Evolutionary conservation across 2,113 vertebrate species (phyloP).

Genomic region (Columba janthina): DNA sequence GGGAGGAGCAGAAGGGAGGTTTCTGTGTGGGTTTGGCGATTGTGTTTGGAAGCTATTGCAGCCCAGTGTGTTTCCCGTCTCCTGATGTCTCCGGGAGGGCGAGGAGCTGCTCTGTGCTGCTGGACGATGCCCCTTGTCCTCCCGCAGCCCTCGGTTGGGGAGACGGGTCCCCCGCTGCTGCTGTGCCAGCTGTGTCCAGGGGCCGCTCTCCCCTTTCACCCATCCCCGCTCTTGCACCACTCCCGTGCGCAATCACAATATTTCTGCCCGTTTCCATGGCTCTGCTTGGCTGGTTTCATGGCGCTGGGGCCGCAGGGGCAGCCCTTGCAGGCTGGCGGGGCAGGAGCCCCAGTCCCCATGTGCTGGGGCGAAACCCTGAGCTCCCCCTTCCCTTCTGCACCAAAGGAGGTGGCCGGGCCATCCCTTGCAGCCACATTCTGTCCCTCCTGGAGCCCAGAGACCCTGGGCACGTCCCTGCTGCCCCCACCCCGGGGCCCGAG

Average conservation of each 20-base stretch:
- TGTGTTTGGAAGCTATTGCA: no score
- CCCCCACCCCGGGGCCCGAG: not conserved
- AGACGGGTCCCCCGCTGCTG: not conserved
- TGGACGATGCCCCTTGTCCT: not conserved
- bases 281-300: no score
- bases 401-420: not conserved
- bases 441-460: not conserved
- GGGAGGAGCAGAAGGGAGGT: not conserved
- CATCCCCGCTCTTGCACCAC: not conserved
- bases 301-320: accelerated
- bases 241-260: accelerated
- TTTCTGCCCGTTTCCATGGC: not conserved
- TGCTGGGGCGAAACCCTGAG: not conserved
- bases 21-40: accelerated
- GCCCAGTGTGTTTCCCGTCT: not conserved
- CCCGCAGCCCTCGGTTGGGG: not conserved
- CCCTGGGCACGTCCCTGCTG: not conserved
- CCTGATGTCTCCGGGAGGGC: accelerated
- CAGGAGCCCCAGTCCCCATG: not conserved
- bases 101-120: not conserved
- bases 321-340: not conserved
- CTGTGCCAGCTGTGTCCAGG: not conserved
- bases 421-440: not conserved
- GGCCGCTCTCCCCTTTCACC: not conserved
- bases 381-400: not conserved